These are phyloP conservation scores for Loris lydekkerianus DNA, from an alignment of 2,797 vertebrate genomes.

Conservation along the genomic window DNA sequence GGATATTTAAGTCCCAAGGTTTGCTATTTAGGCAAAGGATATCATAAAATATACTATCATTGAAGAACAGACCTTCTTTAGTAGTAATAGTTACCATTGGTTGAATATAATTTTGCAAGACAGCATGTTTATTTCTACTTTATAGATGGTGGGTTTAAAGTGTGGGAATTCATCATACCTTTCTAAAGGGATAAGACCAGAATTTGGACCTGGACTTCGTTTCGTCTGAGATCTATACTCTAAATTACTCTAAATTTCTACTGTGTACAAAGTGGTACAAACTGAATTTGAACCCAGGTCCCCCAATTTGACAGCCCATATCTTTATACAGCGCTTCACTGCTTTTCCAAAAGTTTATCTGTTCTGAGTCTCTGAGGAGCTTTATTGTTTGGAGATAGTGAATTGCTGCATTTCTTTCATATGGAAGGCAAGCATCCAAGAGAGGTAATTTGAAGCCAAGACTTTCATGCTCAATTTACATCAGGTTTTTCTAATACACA, in stretches of 20 bases:
- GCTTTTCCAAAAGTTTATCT: constrained; percentile 6
- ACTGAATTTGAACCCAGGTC: not conserved
- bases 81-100: not conserved
- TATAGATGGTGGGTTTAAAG: not conserved
- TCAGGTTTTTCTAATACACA: constrained; percentile 48
- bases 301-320: not conserved
- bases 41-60: not conserved
- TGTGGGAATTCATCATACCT: not conserved
- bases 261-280: not conserved
- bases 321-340: not conserved
- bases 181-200: not conserved
- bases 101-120: not conserved
- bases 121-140: not conserved
- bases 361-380: not conserved
- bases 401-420: constrained; percentile 45
- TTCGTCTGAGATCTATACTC: not conserved
- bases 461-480: constrained; percentile 62
- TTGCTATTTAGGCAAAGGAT: not conserved
- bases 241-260: not conserved
- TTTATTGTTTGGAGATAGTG: constrained; percentile 59
- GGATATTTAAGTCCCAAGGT: not conserved
- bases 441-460: constrained; percentile 63
- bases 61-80: not conserved
- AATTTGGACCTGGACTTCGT: constrained; percentile 22
- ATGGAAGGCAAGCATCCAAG: constrained; percentile 17